Evolutionary conservation across 2,113 vertebrate species (phyloP), one percentile per base, ranked within the genome.

Genomic region (Suncus etruscus): DNA sequence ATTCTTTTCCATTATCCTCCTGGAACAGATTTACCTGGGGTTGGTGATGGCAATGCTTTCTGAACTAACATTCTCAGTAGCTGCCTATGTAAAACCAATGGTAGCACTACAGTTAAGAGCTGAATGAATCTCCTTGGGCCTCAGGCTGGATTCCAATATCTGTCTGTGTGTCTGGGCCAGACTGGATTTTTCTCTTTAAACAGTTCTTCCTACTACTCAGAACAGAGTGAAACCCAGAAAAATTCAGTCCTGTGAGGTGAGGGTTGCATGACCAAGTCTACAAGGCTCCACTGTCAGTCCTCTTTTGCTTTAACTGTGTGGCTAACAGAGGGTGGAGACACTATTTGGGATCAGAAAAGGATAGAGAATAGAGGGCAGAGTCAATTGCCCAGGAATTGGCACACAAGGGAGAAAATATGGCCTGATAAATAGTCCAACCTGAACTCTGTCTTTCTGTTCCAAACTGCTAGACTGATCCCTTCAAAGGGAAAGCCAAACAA

Each of bases 61-160:
- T 22, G 8, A 31, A 27, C 4, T 16, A 66, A 73, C 32, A 25
- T 20, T 27, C 32, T 24, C 1, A 61, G 58, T 39, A 5, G 0
- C 14, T 11, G 7, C 15, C 48, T 11, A 18, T 16, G 0, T 2
- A 22, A 12, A 11, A 22, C 45, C 3, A 15, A 4, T 1, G 1
- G 29, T 1, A 69, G 12, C 18, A 14, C 24, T 15, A 0, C 25
- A 15, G 9, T 51, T 3, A 1, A 68, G 7, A 14, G 7, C 1
- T 0, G n/a, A 16, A 22, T 45, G 54, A 20, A 61, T 79, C 3
- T 16, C 22, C 3, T 0, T 5, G 0, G 80, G 32, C 0, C 0
- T 0, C 4, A 0, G 80, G 32, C 0, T 0, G 11, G 18, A 32
- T 24, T 48, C 47, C 31, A 2, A 14, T 6, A 1, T 8, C 58